Percentiles rank a stretch among this genome's conserved stretches.
These are phyloP conservation scores for Cynopterus brachyotis DNA, from an alignment of 2,113 vertebrate genomes.

Conservation along the genomic window DNA sequence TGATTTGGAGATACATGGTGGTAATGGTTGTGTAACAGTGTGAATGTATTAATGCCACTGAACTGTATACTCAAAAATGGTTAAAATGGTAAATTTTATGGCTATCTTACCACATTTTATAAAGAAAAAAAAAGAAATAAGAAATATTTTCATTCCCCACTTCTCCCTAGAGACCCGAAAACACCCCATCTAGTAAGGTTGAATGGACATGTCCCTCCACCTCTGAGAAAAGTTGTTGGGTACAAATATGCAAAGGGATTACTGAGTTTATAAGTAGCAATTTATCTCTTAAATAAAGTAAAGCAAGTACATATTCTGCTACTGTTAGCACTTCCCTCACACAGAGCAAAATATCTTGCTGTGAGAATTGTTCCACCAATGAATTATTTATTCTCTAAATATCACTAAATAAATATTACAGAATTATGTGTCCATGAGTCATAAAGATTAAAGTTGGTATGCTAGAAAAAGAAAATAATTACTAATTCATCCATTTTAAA, in stretches of 20 bases:
- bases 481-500: not conserved
- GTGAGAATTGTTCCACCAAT: conserved; percentile 8
- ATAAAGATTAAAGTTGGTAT: conserved; percentile 18
- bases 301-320: conserved; percentile 30
- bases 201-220: not conserved
- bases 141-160: conserved; percentile 1
- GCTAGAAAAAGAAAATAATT: conserved; percentile 36
- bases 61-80: not conserved
- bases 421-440: conserved; percentile 40
- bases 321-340: not conserved
- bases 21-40: not conserved
- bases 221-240: not conserved
- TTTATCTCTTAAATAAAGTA: conserved; percentile 3
- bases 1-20: not conserved
- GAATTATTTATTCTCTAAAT: conserved; percentile 58
- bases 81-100: not conserved
- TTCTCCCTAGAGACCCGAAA: not conserved
- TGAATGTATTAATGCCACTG: not conserved
- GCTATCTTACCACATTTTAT: not conserved
- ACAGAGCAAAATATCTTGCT: conserved; percentile 30
- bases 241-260: not conserved
- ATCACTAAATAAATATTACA: conserved; percentile 61
- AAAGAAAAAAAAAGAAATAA: not conserved
- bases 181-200: not conserved
- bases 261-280: not conserved